Evolutionary conservation across 2,797 vertebrate genomes (phyloP).

Genomic region (Peromyscus nudipes): DNA sequence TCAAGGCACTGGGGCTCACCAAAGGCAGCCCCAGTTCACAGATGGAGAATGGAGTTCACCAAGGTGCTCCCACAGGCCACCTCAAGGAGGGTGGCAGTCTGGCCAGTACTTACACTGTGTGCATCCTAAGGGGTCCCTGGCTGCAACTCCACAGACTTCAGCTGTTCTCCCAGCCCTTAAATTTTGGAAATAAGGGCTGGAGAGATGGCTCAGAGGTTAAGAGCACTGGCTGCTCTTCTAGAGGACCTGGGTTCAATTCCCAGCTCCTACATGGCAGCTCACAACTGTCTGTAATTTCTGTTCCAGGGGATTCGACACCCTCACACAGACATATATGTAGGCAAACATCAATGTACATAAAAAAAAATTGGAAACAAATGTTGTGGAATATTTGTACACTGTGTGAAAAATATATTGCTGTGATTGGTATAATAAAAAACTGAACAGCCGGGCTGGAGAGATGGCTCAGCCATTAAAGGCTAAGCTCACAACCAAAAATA

Average conservation of each 20-base stretch:
- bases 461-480: too few relatives aligned
- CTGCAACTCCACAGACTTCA: background rate
- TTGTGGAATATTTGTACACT: background rate
- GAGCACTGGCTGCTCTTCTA: too few relatives aligned
- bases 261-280: too few relatives aligned
- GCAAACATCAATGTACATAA: too few relatives aligned
- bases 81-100: background rate
- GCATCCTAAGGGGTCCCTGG: background rate
- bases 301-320: too few relatives aligned
- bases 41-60: conserved; percentile 13
- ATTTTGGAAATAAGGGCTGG: too few relatives aligned
- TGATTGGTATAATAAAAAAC: background rate
- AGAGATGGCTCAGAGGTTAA: too few relatives aligned
- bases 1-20: background rate
- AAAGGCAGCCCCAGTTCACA: background rate
- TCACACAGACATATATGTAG: too few relatives aligned
- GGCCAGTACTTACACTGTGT: background rate
- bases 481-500: too few relatives aligned
- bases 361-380: background rate
- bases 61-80: background rate
- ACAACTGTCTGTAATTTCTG: too few relatives aligned
- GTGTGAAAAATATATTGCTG: background rate
- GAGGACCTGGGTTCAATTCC: too few relatives aligned
- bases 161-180: background rate
- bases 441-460: too few relatives aligned